These are phyloP conservation scores for Trochalopteron elliotii DNA, from an alignment of 2,113 vertebrate species.

Conservation along the genomic window DNA sequence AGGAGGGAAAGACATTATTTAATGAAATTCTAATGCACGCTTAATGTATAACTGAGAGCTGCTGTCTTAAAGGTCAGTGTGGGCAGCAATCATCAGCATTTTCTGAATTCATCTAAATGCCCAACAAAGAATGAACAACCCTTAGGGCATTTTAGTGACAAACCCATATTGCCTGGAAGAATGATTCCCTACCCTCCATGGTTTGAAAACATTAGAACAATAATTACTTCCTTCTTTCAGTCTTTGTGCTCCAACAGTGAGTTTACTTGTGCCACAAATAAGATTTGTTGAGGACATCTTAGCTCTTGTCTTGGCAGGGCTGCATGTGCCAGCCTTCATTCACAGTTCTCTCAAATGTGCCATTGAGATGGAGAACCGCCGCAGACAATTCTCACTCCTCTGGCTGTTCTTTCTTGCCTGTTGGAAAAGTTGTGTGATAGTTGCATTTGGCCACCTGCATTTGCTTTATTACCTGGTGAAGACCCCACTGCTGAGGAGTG, in stretches of 20 bases:
- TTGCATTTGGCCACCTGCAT: neutral
- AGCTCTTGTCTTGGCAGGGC: neutral
- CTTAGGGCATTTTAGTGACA: neutral
- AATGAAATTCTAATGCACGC: neutral
- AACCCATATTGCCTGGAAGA: neutral
- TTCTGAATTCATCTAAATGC: neutral
- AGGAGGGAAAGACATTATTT: neutral
- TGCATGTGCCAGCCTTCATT: neutral
- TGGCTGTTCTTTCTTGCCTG: neutral
- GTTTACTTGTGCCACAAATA: neutral
- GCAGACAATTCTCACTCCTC: neutral
- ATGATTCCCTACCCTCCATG: neutral
- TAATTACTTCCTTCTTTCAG: neutral
- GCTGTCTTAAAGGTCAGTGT: constrained; percentile 26
- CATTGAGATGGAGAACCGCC: neutral
- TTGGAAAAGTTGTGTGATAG: neutral
- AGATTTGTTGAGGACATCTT: neutral
- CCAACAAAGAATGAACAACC: neutral
- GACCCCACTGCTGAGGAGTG: neutral
- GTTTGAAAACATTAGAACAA: neutral
- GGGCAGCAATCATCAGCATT: constrained; percentile 11
- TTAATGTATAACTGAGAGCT: neutral
- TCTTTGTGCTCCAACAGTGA: neutral
- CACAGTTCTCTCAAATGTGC: neutral
- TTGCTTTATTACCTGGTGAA: neutral